Evolutionary conservation across 2,888 invertebrate genomes (phyloP).

Genomic region (Xanthia togata): DNA sequence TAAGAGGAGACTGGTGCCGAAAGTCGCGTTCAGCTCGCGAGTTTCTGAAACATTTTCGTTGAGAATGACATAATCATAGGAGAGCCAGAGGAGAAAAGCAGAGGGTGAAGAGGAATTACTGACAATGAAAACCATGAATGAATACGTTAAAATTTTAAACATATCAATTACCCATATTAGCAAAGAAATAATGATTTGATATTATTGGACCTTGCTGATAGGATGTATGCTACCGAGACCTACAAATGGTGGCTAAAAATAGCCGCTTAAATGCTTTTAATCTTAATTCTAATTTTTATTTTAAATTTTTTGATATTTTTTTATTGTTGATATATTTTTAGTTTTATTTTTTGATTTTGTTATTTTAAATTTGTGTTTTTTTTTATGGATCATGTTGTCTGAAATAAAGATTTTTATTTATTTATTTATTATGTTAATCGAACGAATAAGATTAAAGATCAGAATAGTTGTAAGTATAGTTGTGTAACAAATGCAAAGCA

Average conservation of each 20-base stretch:
- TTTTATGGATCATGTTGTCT: no score
- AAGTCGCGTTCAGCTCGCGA: slow-evolving; percentile 95
- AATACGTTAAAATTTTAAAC: background rate
- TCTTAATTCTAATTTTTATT: no score
- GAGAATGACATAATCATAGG: background rate
- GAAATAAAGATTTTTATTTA: no score
- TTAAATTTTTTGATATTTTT: no score
- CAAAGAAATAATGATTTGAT: background rate
- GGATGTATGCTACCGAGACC: no score
- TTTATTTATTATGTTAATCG: no score
- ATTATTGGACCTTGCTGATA: no score
- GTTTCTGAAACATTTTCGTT: slow-evolving; percentile 91
- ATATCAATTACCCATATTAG: background rate
- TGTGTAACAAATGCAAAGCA: background rate
- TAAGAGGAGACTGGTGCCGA: slow-evolving; percentile 97
- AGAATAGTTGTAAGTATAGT: background rate
- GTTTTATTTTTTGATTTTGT: no score
- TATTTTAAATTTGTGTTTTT: no score
- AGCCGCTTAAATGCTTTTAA: no score
- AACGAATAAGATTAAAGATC: background rate
- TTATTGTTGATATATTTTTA: no score
- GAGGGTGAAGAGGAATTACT: background rate
- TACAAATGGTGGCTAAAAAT: no score
- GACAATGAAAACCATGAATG: background rate
- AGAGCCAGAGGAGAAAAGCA: background rate